Evolutionary conservation across 92 coral and sea anemone genomes (phyloP), one percentile per base, ranked within the genome.

Genomic region (Zoanthus gigantus): DNA sequence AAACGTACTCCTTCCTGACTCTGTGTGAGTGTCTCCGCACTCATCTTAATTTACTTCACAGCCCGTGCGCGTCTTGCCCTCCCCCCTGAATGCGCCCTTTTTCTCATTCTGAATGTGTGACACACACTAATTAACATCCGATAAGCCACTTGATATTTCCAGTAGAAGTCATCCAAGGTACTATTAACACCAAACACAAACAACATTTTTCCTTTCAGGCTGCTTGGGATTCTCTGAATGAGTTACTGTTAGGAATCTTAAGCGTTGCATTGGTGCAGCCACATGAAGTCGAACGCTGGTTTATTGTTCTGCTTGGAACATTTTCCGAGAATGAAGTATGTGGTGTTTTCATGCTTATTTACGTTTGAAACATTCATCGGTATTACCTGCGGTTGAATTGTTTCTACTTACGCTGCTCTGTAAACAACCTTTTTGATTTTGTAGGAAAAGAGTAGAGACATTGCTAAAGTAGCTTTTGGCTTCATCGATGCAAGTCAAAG

Each of bases 201-300:
- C 29, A 9, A 32, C 10, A n/a, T 52, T 9, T 5, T 47, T 29
- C 7, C 8, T 63, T 48, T 7, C 89, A 93, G 96, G 71, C 74
- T 44, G 66, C 89, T 3, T 93, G 94, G 94, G 53, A 68, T 73
- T 86, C 86, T 13, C 82, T 93, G 14, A 77, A 87, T 71, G 83
- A 57, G 67, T 72, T 93, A 28, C 72, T 76, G 16, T 50, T 87
- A 9, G 68, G 66, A 13, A 52, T 89, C 30, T 3, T 91, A 13
- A 29, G 30, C 65, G 50, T 42, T 45, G 86, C 66, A 53, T 83
- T 93, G 53, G 83, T 83, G 23, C 50, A n/a, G 7, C 17, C 42
- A 3, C 44, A 76, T 66, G 86, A 88, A 47, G 65, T 93, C 12
- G 95, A 93, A 29, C 89, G 88, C 61, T 88, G 94, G 90, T 93